Evolutionary conservation across 2,113 vertebrate species (phyloP).

Genomic region (Raja brachyura): DNA sequence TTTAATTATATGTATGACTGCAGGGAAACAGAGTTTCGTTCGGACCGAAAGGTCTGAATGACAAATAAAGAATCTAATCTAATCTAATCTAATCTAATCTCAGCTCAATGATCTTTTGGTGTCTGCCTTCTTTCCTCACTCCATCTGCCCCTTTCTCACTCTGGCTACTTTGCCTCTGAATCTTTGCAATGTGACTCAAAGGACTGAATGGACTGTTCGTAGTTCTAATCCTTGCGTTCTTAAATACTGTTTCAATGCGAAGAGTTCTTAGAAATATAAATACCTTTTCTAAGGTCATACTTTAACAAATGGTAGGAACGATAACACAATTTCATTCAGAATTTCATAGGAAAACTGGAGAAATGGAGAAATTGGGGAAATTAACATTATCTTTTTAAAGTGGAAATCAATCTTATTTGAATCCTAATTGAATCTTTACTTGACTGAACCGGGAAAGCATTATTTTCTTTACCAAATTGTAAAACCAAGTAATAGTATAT

Average conservation of each 20-base stretch:
- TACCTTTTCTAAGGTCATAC: neutral
- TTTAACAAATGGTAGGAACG: neutral
- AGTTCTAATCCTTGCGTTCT: neutral
- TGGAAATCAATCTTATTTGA: slow-evolving; percentile 9
- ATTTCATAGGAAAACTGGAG: neutral
- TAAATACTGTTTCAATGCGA: neutral
- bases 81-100: no score
- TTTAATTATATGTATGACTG: no score
- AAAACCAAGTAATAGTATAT: neutral
- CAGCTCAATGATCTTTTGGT: no score
- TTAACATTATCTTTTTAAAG: neutral
- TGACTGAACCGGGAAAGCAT: neutral
- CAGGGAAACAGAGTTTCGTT: no score
- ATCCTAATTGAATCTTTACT: neutral
- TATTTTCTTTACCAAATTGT: neutral
- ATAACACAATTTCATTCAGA: neutral
- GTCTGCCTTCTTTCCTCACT: neutral
- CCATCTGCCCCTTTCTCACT: neutral
- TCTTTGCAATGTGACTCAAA: neutral
- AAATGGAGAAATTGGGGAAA: neutral
- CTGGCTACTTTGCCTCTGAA: neutral
- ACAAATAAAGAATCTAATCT: no score
- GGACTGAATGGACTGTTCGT: neutral
- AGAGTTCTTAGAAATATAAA: neutral
- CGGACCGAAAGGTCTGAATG: no score